Conservation (phyloP, 2,113 vertebrate species). For the Neolamprologus toae region DNA sequence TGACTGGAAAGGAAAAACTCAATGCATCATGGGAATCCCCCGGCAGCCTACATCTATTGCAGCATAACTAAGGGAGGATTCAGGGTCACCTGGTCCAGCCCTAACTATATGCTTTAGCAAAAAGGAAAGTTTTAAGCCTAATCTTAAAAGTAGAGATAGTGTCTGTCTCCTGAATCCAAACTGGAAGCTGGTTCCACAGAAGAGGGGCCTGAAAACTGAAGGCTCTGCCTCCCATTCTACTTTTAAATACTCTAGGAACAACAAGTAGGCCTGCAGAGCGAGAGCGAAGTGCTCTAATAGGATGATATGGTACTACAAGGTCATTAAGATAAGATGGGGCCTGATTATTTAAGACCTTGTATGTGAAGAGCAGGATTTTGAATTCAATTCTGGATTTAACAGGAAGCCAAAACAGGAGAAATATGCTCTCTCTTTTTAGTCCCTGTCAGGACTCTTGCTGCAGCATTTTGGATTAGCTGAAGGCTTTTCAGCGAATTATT, state of each 20-base stretch:
- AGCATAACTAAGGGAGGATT: no score
- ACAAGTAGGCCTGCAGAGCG: background rate
- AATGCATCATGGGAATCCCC: no score
- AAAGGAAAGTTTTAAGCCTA: no score
- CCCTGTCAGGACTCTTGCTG: background rate
- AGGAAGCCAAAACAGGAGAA: background rate
- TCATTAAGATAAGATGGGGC: background rate
- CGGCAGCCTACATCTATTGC: no score
- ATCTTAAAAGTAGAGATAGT: fast-evolving
- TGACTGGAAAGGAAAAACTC: no score
- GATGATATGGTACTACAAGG: no score
- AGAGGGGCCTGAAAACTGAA: no score
- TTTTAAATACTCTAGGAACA: no score
- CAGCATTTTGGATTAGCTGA: background rate
- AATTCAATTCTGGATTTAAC: background rate
- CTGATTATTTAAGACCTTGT: background rate
- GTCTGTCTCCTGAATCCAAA: no score
- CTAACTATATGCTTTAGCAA: no score
- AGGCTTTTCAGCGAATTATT: fast-evolving
- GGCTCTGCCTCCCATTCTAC: fast-evolving
- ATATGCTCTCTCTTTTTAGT: background rate
- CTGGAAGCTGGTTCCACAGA: no score
- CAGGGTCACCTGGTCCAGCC: no score
- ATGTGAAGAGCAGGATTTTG: background rate
- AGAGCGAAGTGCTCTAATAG: fast-evolving